Conservation (phyloP, 2,113 vertebrate genomes). For the Xyrauchen texanus region DNA sequence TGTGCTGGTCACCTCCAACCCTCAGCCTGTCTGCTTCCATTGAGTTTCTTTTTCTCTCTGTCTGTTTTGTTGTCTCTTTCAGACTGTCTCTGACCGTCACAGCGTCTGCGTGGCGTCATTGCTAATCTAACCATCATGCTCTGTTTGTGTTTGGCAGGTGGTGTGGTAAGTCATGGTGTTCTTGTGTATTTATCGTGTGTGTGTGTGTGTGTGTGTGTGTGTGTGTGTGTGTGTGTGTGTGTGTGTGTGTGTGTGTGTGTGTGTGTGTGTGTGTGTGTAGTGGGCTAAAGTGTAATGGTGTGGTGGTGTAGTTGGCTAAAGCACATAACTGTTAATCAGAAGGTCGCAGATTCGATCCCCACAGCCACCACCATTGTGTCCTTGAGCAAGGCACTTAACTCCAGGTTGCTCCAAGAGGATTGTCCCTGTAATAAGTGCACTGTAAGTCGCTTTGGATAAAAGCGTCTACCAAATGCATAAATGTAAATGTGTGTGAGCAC, state of each 20-base stretch:
- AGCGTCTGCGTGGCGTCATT: slow-evolving; percentile 4
- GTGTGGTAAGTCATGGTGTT: slow-evolving; percentile 22
- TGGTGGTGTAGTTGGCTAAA: too few relatives aligned
- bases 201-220: slow-evolving; percentile 9
- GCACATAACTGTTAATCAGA: too few relatives aligned
- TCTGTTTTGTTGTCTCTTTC: background rate
- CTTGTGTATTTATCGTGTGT: slow-evolving; percentile 35
- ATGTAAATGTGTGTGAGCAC: too few relatives aligned
- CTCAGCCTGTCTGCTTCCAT: background rate
- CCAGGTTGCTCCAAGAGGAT: too few relatives aligned
- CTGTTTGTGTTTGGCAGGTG: slow-evolving; percentile 49
- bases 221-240: background rate
- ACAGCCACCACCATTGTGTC: too few relatives aligned
- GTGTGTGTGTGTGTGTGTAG: background rate
- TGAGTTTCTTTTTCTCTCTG: background rate
- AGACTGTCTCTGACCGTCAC: background rate
- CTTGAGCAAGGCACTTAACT: too few relatives aligned
- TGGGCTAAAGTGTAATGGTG: too few relatives aligned
- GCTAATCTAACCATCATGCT: slow-evolving; percentile 24
- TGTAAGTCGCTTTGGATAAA: too few relatives aligned
- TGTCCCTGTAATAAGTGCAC: too few relatives aligned
- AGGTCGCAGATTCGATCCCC: too few relatives aligned
- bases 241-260: slow-evolving; percentile 25
- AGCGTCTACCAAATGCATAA: too few relatives aligned
- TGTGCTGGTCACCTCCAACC: background rate